Evolutionary conservation across 2,113 vertebrate genomes (phyloP).

Genomic region (Pan troglodytes): NHGRI_mPanTro3-v2.1_pri NC_072402.2:43500501-43501000

Average conservation of each 20-base stretch:
- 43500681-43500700: background rate
- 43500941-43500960: slow-evolving; percentile 62
- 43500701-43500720: background rate
- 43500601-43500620: background rate
- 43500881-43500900: slow-evolving; percentile 60
- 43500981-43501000: slow-evolving; percentile 61
- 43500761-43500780: background rate
- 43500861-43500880: slow-evolving; percentile 61
- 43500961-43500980: slow-evolving; percentile 53
- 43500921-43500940: slow-evolving; percentile 53
- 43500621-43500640: background rate
- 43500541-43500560: background rate
- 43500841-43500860: slow-evolving; percentile 35
- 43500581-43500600: background rate
- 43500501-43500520: background rate
- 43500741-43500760: slow-evolving; percentile 62
- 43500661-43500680: background rate
- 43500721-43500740: background rate
- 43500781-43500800: slow-evolving; percentile 47
- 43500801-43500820: slow-evolving; percentile 1
- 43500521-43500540: background rate
- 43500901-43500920: slow-evolving; percentile 33
- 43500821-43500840: background rate
- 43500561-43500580: background rate
- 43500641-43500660: background rate